Base-by-base conservation (phyloP, 1,140 invertebrate species). In the Idris sp. region DNA sequence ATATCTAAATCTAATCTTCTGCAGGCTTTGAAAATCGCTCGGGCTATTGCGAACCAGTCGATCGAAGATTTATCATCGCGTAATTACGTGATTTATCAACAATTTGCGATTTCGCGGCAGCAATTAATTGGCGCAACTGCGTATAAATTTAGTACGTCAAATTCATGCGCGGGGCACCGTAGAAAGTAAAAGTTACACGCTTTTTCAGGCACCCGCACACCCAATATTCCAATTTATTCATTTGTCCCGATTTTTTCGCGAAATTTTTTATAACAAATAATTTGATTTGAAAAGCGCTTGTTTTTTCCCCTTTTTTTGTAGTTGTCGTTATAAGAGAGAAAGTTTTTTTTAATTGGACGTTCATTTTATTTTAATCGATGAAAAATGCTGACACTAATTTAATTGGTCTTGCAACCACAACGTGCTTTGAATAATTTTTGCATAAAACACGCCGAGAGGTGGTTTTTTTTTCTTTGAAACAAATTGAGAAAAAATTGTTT, bases 51-150 rank as follows among this genome's bases (percentile, higher is more conserved):
- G n/a, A n/a, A n/a, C n/a, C n/a, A n/a, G n/a, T n/a, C n/a, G n/a
- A n/a, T n/a, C n/a, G n/a, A n/a, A n/a, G 67, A 71, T 71, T 71
- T 61, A 71, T 71, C 67, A 62, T 71, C 56, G 38, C 40, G 49
- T 33, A 62, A 71, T 62, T 48, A 62, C 67, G 49, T 35, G 65
- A 62, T 53, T 59, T 54, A 61, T 53, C 54, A 69, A 69, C 35
- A 69, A 69, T 61, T 69, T 46, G 54, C 31, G 40, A 54, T 61
- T 40, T 9, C 7, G 40, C n/a, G n/a, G n/a, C n/a, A n/a, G n/a
- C n/a, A n/a, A n/a, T n/a, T n/a, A n/a, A n/a, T n/a, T n/a, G n/a
- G n/a, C n/a, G n/a, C n/a, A n/a, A n/a, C n/a, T n/a, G n/a, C n/a
- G n/a, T n/a, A n/a, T n/a, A n/a, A n/a, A n/a, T n/a, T n/a, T n/a